Evolutionary conservation across 2,797 vertebrate species (phyloP), one percentile per base, ranked within the genome.

Genomic region (Novumbra hubbsi): DNA sequence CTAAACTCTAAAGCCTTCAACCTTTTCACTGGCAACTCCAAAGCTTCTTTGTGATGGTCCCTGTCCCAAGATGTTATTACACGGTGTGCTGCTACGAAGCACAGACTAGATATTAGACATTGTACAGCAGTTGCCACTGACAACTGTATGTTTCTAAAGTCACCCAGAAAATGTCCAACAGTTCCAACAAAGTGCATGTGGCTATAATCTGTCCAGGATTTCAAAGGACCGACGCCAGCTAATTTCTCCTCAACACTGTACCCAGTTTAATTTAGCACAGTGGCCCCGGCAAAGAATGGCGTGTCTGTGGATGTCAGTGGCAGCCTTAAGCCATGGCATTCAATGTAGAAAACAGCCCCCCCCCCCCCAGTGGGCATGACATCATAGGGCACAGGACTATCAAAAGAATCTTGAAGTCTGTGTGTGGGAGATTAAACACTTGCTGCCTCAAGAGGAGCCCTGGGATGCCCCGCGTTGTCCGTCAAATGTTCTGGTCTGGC

Each of bases 101-200:
- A 87, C 87, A 88, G 86, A 87, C 87, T 88, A 85, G 86, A 88
- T 88, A 88, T 89, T 90, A 89, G 84, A 89, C 76, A 71, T 68
- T 48, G 68, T 74, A 68, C 79, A 74, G 69, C 79, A 75, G 89
- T 89, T 89, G 83, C 88, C 80, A 82, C 73, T 91, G 88, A 89
- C 88, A 84, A 88, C 84, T 55, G 79, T 72, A 78, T 76, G 66
- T 86, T 88, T 87, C 83, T 81, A 79, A 88, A 86, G 81, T 86
- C 79, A 88, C 84, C 83, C 84, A 76, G 77, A 74, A 79, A 80
- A 76, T 64, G 4, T 6, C 15, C 24, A 8, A 55, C n/a, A 55
- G 68, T 76, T 80, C 74, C 73, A 75, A 68, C 71, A 57, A 85
- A 83, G 80, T 75, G 80, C 77, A 66, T 74, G 81, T 84, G 80